phyloP scores from a whole-genome alignment of 92 coral and sea anemone species.

The Siderastrea siderea region DNA sequence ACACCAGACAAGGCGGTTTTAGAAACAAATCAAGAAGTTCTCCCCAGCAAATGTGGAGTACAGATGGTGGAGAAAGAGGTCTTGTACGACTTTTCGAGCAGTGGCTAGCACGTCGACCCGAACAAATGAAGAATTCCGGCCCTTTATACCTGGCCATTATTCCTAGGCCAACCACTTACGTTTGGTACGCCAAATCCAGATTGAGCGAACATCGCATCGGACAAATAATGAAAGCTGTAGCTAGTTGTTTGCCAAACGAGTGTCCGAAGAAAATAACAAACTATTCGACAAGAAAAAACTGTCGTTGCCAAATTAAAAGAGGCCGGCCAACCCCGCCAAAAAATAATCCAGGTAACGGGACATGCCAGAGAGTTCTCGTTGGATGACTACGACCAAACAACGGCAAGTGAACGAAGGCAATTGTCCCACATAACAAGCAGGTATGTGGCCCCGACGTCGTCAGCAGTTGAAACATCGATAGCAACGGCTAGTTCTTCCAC shows the following conservation, averaged over 20 bases:
- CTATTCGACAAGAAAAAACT: constrained; percentile 44
- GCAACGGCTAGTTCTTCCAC: too few species aligned
- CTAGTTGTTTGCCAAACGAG: constrained; percentile 34
- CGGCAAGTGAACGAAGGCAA: constrained; percentile 49
- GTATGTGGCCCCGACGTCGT: too few species aligned
- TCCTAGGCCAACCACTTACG: too few species aligned
- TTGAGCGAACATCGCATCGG: constrained; percentile 68
- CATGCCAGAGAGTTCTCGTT: constrained; percentile 62
- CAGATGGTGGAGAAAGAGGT: constrained; percentile 67
- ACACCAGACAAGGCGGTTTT: constrained; percentile 60
- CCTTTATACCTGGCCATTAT: constrained; percentile 38
- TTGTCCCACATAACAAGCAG: too few species aligned
- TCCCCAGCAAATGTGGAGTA: constrained; percentile 60
- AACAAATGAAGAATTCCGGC: constrained; percentile 44
- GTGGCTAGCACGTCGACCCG: constrained; percentile 42
- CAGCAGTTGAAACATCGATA: too few species aligned
- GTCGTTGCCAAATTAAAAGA: constrained; percentile 57
- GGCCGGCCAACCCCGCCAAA: constrained; percentile 48
- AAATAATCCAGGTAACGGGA: constrained; percentile 47
- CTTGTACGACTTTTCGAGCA: constrained; percentile 56
- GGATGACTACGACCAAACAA: constrained; percentile 63
- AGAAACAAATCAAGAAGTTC: constrained; percentile 26
- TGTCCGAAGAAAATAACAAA: constrained; percentile 24
- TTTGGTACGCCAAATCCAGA: constrained; percentile 38
- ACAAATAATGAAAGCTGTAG: constrained; percentile 60